Evolutionary conservation across 2,888 invertebrate genomes (phyloP), one percentile per base, ranked within the genome.

Genomic region (Lycocerus yunnanus): DNA sequence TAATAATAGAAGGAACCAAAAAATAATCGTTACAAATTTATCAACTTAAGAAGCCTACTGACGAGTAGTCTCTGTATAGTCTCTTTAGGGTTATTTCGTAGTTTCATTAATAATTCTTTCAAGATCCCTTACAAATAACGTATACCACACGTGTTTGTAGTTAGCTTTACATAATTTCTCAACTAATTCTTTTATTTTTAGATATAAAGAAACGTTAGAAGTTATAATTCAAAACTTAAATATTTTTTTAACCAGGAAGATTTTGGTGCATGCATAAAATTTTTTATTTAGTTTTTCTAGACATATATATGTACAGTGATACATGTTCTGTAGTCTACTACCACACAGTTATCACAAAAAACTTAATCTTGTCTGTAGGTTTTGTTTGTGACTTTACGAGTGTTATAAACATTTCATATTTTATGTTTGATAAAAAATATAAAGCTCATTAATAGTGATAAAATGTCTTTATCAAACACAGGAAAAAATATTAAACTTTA

Each of bases 181-280:
- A 61, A 61, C 65, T 73, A 73, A 73, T 74, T 68, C 67, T 20
- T 74, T 71, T 74, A 71, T 71, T 74, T 74, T 71, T 74, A 74
- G 74, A 59, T 66, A 66, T 71, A 59, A 71, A 71, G 20, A 21
- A 27, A 60, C 21, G 18, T 27, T 43, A 43, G n/a, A 43, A 43
- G 43, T n/a, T 43, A 43, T 43, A n/a, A 43, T 43, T 43, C 43
- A 43, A 43, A 43, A 43, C n/a, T n/a, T 43, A 43, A 43, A 43
- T n/a, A 43, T 6, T 43, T n/a, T 43, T 43, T 43, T 13, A n/a
- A 43, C n/a, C n/a, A n/a, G 3, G n/a, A n/a, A 43, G 6, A 4
- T 1, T 27, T 27, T 27, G 27, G 13, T 27, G 13, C 27, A 27
- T 27, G 3, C 27, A 27, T 13, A 1, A 27, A 27, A 27, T 27